Evolutionary conservation across 2,797 vertebrate genomes (phyloP).

Genomic region (Scolopax rusticola): DNA sequence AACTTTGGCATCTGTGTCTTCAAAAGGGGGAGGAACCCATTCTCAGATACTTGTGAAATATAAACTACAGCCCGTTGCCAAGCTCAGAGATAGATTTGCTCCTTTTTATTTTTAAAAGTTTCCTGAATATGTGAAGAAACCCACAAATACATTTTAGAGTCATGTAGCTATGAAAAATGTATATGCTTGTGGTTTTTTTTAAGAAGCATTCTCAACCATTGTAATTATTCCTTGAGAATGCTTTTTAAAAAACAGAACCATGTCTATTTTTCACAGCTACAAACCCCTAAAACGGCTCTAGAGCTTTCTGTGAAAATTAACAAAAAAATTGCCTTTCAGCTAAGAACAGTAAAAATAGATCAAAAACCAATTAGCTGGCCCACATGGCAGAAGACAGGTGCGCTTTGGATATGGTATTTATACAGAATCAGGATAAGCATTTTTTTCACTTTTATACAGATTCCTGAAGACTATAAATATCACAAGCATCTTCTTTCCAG

Average conservation of each 20-base stretch:
- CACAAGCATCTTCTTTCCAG: not conserved
- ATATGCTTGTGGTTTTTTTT: not conserved
- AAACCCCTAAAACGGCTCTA: slow-evolving; percentile 55
- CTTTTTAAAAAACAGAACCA: slow-evolving; percentile 37
- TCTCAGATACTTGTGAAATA: slow-evolving; percentile 70
- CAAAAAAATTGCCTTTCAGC: slow-evolving; percentile 56
- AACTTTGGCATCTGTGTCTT: slow-evolving; percentile 60
- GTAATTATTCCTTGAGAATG: slow-evolving; percentile 57
- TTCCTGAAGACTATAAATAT: slow-evolving; percentile 45
- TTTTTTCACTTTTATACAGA: slow-evolving; percentile 40
- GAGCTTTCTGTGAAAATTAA: slow-evolving; percentile 58
- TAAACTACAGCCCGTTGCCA: slow-evolving; percentile 64
- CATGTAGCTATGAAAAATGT: slow-evolving; percentile 25
- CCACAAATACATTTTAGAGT: slow-evolving; percentile 56
- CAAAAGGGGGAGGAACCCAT: slow-evolving; percentile 69
- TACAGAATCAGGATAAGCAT: slow-evolving; percentile 40
- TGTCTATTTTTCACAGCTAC: slow-evolving; percentile 59
- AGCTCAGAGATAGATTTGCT: slow-evolving; percentile 64
- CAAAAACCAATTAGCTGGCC: slow-evolving; percentile 69
- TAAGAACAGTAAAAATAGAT: slow-evolving; percentile 70
- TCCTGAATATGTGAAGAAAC: slow-evolving; percentile 54
- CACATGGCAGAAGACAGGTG: slow-evolving; percentile 67
- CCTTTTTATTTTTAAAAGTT: slow-evolving; percentile 72
- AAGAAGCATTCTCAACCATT: slow-evolving; percentile 58
- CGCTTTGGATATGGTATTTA: slow-evolving; percentile 61